Percentiles rank a stretch among this genome's conserved stretches.
phyloP scores from a whole-genome alignment of 2,888 invertebrate genomes.

The Pterostichus madidus region DNA sequence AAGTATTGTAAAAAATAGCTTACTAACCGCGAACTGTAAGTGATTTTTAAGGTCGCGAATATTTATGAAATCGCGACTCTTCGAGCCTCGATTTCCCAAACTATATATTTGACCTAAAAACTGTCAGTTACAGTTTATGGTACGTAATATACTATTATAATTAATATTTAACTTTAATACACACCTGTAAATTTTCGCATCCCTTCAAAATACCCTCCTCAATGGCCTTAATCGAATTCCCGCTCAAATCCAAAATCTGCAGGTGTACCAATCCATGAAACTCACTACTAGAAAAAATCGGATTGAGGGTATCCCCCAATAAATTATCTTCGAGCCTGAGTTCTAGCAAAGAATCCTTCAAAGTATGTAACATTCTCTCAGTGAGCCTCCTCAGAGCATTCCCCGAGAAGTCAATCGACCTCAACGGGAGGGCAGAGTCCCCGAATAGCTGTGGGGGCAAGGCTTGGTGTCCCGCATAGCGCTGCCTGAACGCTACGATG shows the following conservation, averaged over 20 bases:
- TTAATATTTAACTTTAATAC: too few species aligned
- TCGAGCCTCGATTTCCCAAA: too few species aligned
- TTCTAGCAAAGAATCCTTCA: conserved; percentile 84
- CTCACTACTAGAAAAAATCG: conserved; percentile 93
- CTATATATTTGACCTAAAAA: too few species aligned
- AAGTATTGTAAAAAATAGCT: too few species aligned
- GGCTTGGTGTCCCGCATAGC: conserved; percentile 87
- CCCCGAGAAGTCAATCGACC: conserved; percentile 89
- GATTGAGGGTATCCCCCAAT: conserved; percentile 93
- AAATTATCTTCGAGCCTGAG: conserved; percentile 88
- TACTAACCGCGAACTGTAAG: too few species aligned
- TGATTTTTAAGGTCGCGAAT: too few species aligned
- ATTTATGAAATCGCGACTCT: too few species aligned
- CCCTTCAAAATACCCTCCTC: conserved; percentile 93
- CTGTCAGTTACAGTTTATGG: too few species aligned
- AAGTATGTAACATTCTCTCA: conserved; percentile 85
- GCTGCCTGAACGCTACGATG: conserved; percentile 88
- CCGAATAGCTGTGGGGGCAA: conserved; percentile 64
- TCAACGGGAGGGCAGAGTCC: conserved; percentile 84
- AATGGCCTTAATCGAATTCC: conserved; percentile 89
- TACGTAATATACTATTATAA: too few species aligned
- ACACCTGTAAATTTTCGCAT: conserved; percentile 86
- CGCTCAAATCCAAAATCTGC: conserved; percentile 87
- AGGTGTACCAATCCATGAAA: conserved; percentile 88
- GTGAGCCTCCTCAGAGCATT: conserved; percentile 90